A percentile compares a stretch with the other conserved stretches of the same genome.
Evolutionary conservation across 1,140 invertebrate genomes (phyloP).

Genomic region (Platorchestia sp.): DNA sequence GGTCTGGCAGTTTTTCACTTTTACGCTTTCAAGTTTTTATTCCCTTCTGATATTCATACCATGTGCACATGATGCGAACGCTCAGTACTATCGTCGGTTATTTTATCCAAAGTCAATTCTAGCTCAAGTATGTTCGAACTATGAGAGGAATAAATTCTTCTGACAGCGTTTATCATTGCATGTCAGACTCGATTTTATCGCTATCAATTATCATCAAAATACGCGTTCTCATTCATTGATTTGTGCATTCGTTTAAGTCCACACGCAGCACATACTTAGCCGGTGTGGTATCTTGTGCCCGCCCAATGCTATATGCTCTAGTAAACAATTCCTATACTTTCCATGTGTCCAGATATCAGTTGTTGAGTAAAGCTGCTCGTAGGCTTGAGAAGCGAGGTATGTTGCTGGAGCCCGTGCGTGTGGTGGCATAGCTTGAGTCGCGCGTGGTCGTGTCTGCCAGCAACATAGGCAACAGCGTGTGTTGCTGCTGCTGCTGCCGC

Average conservation of each 20-base stretch:
- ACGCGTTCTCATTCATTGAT: background rate
- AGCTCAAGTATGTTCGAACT: background rate
- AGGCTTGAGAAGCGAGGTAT: background rate
- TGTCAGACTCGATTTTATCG: background rate
- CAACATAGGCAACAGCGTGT: conserved; percentile 34
- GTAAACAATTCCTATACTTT: background rate
- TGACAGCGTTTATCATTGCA: background rate
- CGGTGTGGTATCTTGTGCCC: background rate
- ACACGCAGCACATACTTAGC: background rate
- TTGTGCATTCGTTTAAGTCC: background rate
- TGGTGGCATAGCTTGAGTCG: background rate
- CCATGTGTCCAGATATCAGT: background rate
- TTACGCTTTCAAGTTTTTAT: background rate
- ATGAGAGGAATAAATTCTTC: background rate
- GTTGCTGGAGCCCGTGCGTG: background rate
- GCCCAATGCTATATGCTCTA: background rate
- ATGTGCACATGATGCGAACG: background rate
- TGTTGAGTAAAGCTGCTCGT: background rate
- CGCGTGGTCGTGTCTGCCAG: background rate
- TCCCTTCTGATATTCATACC: background rate
- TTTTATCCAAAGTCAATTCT: background rate
- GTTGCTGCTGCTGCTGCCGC: conserved; percentile 41
- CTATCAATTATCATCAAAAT: background rate
- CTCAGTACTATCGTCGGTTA: background rate
- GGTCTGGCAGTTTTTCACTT: background rate